Percentiles rank a stretch among this genome's conserved stretches.
These are phyloP conservation scores for Ophion ellenae DNA, from an alignment of 2,888 invertebrate species.

Conservation along the genomic window DNA sequence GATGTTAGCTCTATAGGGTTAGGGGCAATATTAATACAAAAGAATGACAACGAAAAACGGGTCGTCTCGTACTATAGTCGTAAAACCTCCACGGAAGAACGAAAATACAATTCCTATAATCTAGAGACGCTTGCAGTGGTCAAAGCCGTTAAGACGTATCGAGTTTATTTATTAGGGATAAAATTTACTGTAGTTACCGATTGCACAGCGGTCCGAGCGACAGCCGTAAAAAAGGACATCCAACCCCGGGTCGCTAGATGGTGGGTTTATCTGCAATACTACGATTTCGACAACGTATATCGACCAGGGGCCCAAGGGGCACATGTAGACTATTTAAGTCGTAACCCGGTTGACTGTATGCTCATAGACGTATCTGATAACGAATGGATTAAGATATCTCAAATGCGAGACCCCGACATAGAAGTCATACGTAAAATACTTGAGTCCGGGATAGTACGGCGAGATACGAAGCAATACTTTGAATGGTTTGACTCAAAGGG, in stretches of 20 bases:
- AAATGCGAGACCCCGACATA: slow-evolving; percentile 63
- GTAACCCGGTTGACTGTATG: slow-evolving; percentile 65
- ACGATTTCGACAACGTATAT: slow-evolving; percentile 62
- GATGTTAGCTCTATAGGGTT: slow-evolving; percentile 77
- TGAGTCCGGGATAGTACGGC: slow-evolving; percentile 41
- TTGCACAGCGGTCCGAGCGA: slow-evolving; percentile 71
- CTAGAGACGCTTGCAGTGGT: slow-evolving; percentile 62
- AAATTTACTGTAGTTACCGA: slow-evolving; percentile 63
- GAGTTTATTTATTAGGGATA: slow-evolving; percentile 63
- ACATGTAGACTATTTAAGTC: slow-evolving; percentile 70
- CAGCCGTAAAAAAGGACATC: slow-evolving; percentile 72
- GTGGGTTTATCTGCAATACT: slow-evolving; percentile 72
- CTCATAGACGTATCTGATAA: slow-evolving; percentile 60
- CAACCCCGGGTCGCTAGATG: slow-evolving; percentile 74
- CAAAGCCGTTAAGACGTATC: slow-evolving; percentile 42
- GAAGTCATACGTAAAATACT: slow-evolving; percentile 60
- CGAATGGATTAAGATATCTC: slow-evolving; percentile 67
- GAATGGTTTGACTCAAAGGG: slow-evolving; percentile 58
- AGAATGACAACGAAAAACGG: slow-evolving; percentile 43
- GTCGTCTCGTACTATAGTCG: slow-evolving; percentile 59
- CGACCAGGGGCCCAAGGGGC: slow-evolving; percentile 62
- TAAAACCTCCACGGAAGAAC: slow-evolving; percentile 51
- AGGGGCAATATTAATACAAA: slow-evolving; percentile 77
- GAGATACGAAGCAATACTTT: slow-evolving; percentile 63
- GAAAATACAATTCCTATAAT: slow-evolving; percentile 59